Evolutionary conservation across 2,797 vertebrate species (phyloP).

Genomic region (Dicrostonyx torquatus): DNA sequence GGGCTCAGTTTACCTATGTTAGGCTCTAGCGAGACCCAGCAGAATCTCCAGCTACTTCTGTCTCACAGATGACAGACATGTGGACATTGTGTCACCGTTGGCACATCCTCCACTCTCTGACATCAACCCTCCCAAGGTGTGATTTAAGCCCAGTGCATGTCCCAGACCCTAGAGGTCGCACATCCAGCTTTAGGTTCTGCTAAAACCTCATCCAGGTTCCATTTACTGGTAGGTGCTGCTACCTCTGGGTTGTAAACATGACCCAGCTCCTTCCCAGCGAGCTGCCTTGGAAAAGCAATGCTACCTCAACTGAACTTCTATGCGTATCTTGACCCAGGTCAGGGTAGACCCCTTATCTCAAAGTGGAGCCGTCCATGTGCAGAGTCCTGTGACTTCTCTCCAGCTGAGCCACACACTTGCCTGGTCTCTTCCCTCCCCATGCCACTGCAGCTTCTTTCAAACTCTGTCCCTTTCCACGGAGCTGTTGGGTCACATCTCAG

Average conservation of each 20-base stretch:
- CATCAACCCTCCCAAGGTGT: no score
- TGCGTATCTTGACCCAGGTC: no score
- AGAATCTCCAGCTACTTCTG: background rate
- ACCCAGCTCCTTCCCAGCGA: background rate
- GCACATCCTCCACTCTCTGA: background rate
- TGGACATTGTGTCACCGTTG: background rate
- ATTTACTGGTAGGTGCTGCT: background rate
- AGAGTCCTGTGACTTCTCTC: background rate
- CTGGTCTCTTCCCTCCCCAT: no score
- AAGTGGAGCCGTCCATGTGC: no score
- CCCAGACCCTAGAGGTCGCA: background rate
- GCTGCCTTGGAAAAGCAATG: background rate
- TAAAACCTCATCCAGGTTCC: background rate
- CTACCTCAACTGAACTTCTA: background rate
- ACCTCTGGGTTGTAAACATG: no score
- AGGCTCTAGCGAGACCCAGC: background rate
- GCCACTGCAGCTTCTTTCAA: background rate
- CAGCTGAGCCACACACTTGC: background rate
- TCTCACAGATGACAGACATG: background rate
- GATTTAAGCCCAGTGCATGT: background rate
- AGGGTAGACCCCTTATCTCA: background rate
- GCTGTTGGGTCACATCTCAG: background rate
- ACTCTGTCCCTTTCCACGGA: background rate
- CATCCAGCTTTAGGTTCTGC: background rate
- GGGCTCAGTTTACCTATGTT: no score